Conservation (phyloP, 2,797 vertebrate species). For the Dromococcyx pavoninus region DNA sequence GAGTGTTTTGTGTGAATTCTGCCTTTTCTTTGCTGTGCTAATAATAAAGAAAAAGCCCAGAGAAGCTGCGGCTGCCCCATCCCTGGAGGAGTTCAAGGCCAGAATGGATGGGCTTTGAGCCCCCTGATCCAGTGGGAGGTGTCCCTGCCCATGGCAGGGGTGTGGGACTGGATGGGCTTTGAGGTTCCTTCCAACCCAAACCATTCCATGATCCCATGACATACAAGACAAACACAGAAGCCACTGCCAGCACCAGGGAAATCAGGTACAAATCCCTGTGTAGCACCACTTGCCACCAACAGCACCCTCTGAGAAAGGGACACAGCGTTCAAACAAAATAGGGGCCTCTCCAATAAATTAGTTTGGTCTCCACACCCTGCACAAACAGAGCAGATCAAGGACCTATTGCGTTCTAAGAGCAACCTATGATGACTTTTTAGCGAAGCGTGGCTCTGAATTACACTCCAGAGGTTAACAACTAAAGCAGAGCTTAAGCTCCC, state of each 20-base stretch:
- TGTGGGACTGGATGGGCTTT: too few species aligned
- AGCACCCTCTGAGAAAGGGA: background rate
- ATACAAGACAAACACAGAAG: background rate
- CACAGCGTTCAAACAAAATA: rapidly evolving
- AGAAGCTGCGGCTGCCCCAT: too few species aligned
- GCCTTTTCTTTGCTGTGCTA: background rate
- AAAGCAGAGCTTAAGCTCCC: background rate
- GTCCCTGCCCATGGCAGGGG: too few species aligned
- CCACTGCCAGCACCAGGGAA: background rate
- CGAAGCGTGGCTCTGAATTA: background rate
- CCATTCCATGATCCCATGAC: too few species aligned
- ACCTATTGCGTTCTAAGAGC: background rate
- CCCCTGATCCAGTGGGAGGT: too few species aligned
- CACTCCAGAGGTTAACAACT: background rate
- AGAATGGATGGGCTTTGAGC: too few species aligned
- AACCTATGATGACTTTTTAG: background rate
- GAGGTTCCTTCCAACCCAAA: too few species aligned
- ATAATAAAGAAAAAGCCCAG: background rate
- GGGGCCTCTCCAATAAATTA: background rate
- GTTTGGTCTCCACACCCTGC: background rate
- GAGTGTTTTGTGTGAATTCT: background rate
- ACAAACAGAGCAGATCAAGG: background rate
- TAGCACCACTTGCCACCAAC: background rate
- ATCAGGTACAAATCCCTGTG: background rate
- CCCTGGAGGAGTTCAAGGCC: too few species aligned